These are phyloP conservation scores for Enoplolaimus lenunculus DNA, from an alignment of 2,888 invertebrate genomes.

Conservation along the genomic window DNA sequence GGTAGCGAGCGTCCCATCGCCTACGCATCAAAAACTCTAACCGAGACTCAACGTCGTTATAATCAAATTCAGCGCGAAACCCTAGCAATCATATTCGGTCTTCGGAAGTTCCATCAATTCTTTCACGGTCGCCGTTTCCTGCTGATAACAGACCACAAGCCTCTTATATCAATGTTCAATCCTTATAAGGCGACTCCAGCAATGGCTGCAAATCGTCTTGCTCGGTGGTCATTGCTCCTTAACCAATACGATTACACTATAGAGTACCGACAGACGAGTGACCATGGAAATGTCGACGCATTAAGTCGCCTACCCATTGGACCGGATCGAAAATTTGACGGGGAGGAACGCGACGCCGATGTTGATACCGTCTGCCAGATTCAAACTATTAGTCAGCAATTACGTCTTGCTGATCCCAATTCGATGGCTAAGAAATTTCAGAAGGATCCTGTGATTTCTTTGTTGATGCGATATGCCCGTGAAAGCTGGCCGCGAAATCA, in stretches of 20 bases:
- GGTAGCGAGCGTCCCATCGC: too few species aligned
- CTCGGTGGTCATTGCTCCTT: conserved; percentile 21
- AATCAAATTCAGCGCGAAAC: conserved; percentile 8
- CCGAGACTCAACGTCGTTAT: too few species aligned
- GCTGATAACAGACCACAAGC: conserved; percentile 30
- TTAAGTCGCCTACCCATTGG: conserved; percentile 13
- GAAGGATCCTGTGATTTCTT: too few species aligned
- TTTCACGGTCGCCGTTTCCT: conserved; percentile 30
- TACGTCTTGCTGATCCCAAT: too few species aligned
- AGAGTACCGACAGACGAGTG: neutral
- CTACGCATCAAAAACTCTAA: too few species aligned
- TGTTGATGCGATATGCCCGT: too few species aligned
- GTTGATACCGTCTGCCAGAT: too few species aligned
- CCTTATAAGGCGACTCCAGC: conserved; percentile 23
- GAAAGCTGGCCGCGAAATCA: too few species aligned
- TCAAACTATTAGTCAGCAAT: too few species aligned
- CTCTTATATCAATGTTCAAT: conserved; percentile 28
- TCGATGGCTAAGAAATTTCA: too few species aligned
- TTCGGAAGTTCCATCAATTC: conserved; percentile 30
- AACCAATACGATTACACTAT: neutral
- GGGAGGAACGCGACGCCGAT: too few species aligned
- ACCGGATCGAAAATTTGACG: too few species aligned
- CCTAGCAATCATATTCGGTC: conserved; percentile 19
- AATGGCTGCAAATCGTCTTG: conserved; percentile 27
- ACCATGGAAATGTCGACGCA: neutral